Percentiles rank a stretch among this genome's conserved stretches.
Evolutionary conservation across 1,140 invertebrate species (phyloP).

Genomic region (Asbolus verrucosus): DNA sequence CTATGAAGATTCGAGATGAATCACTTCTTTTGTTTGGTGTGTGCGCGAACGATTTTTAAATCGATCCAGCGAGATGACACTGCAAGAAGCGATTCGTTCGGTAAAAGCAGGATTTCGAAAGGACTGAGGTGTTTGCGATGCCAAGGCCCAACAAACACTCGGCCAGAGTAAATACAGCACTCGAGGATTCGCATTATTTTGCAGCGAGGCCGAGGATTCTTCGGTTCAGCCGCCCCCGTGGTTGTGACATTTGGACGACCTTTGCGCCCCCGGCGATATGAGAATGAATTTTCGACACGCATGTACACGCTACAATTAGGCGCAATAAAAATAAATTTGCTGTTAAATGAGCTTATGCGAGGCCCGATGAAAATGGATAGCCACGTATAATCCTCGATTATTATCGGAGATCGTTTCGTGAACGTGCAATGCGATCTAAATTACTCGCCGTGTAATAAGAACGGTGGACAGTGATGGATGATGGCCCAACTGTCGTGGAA

Average conservation of each 20-base stretch:
- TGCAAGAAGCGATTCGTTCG: too few relatives aligned
- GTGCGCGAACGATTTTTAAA: constrained; percentile 8
- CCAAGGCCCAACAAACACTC: not conserved
- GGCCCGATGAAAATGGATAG: constrained; percentile 35
- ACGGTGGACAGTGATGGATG: constrained; percentile 25
- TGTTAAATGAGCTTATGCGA: constrained; percentile 11
- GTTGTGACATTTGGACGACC: constrained; percentile 12
- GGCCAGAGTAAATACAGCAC: too few relatives aligned
- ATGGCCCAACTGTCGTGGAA: constrained; percentile 9
- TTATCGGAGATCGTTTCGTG: constrained; percentile 16
- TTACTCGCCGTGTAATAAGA: constrained; percentile 25
- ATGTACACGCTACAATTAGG: constrained; percentile 39
- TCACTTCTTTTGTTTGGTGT: constrained; percentile 14
- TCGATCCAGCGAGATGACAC: too few relatives aligned
- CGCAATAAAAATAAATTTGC: constrained; percentile 48
- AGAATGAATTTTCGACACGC: constrained; percentile 42
- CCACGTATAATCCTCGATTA: constrained; percentile 37
- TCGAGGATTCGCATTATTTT: too few relatives aligned
- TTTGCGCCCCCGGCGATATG: constrained; percentile 25
- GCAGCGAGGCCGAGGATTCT: not conserved
- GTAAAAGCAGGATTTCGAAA: not conserved
- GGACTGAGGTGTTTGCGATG: not conserved
- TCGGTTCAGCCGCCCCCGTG: not conserved
- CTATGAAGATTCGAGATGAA: constrained; percentile 21
- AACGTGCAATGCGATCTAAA: constrained; percentile 31